phyloP scores from a whole-genome alignment of 2,888 invertebrate genomes.

The Parnassius mnemosyne region DNA sequence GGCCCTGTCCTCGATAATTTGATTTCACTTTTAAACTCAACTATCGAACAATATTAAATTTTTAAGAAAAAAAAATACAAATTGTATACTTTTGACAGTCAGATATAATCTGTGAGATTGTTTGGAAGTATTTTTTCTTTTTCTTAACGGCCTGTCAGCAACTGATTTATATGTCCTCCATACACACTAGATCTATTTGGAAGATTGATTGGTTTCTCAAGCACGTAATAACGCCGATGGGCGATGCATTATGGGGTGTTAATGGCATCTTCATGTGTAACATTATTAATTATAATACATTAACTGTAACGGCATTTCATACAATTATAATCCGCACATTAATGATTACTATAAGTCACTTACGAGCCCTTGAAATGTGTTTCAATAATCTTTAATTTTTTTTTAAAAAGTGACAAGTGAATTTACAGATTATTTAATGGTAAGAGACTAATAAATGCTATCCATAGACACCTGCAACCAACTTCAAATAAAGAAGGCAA shows the following conservation, averaged over 20 bases:
- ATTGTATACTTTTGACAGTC: neutral
- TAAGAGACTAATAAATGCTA: no score
- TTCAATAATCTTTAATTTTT: no score
- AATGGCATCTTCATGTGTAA: neutral
- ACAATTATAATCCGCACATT: neutral
- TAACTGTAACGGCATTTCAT: neutral
- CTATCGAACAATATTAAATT: no score
- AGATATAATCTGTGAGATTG: neutral
- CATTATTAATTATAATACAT: neutral
- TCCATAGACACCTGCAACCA: no score
- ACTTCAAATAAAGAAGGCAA: no score
- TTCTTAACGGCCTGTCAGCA: slow-evolving; percentile 2
- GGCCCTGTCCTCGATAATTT: neutral
- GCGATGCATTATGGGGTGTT: neutral
- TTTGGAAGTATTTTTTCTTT: neutral
- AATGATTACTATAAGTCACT: neutral
- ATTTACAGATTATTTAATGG: no score
- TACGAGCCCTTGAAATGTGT: neutral
- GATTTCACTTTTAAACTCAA: no score
- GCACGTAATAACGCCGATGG: neutral
- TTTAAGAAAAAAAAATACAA: neutral
- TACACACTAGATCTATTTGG: neutral
- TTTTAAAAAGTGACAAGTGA: no score
- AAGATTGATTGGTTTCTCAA: slow-evolving; percentile 8
- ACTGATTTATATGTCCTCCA: slow-evolving; percentile 1